phyloP scores from a whole-genome alignment of 2,797 vertebrate genomes.

The Hippoglossus hippoglossus region DNA sequence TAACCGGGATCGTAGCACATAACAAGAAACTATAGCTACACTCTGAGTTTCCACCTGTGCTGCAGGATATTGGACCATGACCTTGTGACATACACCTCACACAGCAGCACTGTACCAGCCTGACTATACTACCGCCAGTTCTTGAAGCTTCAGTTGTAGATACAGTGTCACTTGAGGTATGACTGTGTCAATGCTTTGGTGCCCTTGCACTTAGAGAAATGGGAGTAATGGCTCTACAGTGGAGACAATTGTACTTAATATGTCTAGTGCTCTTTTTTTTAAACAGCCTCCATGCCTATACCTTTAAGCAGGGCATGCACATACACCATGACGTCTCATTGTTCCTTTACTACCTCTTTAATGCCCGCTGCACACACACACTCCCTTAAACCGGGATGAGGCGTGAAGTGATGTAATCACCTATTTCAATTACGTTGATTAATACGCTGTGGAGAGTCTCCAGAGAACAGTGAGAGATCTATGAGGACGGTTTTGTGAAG shows the following conservation, averaged over 20 bases:
- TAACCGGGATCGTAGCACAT: too few species aligned
- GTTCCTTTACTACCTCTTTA: slow-evolving; percentile 67
- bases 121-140: background rate
- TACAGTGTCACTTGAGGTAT: slow-evolving; percentile 7
- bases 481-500: slow-evolving; percentile 71
- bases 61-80: background rate
- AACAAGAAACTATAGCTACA: background rate
- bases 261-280: slow-evolving; percentile 27
- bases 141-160: slow-evolving; percentile 1
- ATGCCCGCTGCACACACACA: slow-evolving; percentile 48
- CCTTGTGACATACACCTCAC: background rate
- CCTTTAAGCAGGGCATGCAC: slow-evolving; percentile 40
- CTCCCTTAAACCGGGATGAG: slow-evolving; percentile 66
- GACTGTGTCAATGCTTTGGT: slow-evolving; percentile 16
- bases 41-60: background rate
- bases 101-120: background rate
- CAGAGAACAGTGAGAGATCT: slow-evolving; percentile 69
- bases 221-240: slow-evolving; percentile 44
- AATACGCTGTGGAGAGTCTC: slow-evolving; percentile 71
- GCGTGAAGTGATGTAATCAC: slow-evolving; percentile 79
- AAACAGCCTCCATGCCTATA: slow-evolving; percentile 10
- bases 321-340: slow-evolving; percentile 33
- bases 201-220: slow-evolving; percentile 16
- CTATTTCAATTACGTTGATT: slow-evolving; percentile 82
- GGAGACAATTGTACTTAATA: slow-evolving; percentile 43